phyloP scores from a whole-genome alignment of 2,113 vertebrate genomes.

The Triplophysa dalaica region DNA sequence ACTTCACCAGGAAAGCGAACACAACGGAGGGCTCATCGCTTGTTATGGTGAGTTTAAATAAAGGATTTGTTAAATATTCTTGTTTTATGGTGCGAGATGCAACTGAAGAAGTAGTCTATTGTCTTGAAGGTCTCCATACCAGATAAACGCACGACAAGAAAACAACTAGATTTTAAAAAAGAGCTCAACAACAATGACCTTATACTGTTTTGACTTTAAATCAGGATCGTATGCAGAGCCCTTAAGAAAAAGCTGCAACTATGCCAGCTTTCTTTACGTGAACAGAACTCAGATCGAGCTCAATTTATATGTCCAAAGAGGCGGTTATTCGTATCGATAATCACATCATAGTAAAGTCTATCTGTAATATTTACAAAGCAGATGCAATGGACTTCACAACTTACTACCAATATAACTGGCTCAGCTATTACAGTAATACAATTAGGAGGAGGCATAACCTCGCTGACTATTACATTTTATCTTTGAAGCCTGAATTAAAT shows the following conservation, averaged over 20 bases:
- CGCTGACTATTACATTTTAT: conserved; percentile 61
- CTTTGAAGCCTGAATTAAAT: conserved; percentile 67
- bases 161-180: not conserved
- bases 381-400: conserved; percentile 42
- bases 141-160: not conserved
- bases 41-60: conserved; percentile 87
- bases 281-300: not conserved
- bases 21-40: conserved; percentile 84
- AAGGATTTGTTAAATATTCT: not conserved
- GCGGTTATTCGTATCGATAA: conserved; percentile 32
- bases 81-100: not conserved
- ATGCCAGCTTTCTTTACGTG: not conserved
- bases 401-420: conserved; percentile 41
- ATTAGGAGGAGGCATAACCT: conserved; percentile 62
- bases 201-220: not conserved
- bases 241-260: conserved; percentile 9
- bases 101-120: not conserved
- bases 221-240: conserved; percentile 13
- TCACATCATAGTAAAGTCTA: conserved; percentile 25
- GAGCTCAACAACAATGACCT: not conserved
- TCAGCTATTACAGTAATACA: conserved; percentile 56
- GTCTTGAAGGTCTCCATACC: not conserved
- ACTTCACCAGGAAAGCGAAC: conserved; percentile 83
- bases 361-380: conserved; percentile 41
- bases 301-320: not conserved